Evolutionary conservation across 2,113 vertebrate species (phyloP).

Genomic region (Megaceryle maxima): DNA sequence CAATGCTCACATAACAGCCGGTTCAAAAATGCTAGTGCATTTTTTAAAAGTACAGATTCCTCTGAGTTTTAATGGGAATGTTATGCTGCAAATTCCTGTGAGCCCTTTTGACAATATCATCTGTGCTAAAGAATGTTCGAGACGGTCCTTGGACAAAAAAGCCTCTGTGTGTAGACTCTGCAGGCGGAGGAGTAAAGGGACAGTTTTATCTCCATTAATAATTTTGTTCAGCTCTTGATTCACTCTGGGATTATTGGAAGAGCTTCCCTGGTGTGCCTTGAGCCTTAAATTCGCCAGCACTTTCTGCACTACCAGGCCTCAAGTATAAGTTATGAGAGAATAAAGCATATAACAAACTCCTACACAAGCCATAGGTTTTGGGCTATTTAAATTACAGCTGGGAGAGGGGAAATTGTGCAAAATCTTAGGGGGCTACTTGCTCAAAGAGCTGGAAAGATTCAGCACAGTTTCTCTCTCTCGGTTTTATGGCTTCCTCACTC

Average conservation of each 20-base stretch:
- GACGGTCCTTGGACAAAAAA: background rate
- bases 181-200: background rate
- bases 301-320: constrained; percentile 1
- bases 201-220: constrained; percentile 35
- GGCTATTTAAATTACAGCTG: constrained; percentile 46
- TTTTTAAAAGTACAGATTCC: background rate
- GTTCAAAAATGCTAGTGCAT: background rate
- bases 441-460: constrained; percentile 60
- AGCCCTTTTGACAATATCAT: background rate
- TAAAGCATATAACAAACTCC: constrained; percentile 41
- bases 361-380: constrained; percentile 45
- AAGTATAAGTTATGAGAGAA: constrained; percentile 48
- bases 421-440: constrained; percentile 55
- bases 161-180: background rate
- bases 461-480: constrained; percentile 26
- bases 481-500: constrained; percentile 44
- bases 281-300: background rate
- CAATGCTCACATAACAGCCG: background rate
- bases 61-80: background rate
- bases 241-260: background rate
- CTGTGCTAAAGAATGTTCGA: background rate
- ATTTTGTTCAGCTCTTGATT: background rate
- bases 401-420: background rate
- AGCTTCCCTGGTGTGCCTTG: background rate
- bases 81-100: background rate